Percentiles rank a stretch among this genome's conserved stretches.
These are phyloP conservation scores for Semotilus atromaculatus DNA, from an alignment of 2,797 vertebrate genomes.

Conservation along the genomic window DNA sequence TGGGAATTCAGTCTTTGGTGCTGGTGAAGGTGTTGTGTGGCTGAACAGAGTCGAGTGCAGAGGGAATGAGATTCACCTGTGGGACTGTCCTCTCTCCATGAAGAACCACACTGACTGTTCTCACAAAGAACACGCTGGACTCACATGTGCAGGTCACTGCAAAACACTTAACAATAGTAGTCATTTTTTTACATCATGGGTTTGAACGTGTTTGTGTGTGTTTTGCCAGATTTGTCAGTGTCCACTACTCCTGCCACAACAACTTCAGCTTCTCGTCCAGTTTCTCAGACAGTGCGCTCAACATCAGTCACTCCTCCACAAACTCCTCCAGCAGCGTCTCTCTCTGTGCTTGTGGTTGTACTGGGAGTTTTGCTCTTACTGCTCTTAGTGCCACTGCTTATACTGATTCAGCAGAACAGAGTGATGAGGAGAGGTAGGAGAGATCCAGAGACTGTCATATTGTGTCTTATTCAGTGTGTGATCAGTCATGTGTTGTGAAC, in stretches of 20 bases:
- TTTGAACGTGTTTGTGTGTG: too few relatives aligned
- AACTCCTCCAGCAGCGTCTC: not conserved
- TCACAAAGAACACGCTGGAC: too few relatives aligned
- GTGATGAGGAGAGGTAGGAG: slow-evolving; percentile 31
- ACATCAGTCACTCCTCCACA: not conserved
- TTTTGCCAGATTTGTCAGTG: not conserved
- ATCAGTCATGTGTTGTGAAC: slow-evolving; percentile 14
- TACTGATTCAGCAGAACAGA: slow-evolving; percentile 40
- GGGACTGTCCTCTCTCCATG: too few relatives aligned
- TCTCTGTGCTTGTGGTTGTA: not conserved
- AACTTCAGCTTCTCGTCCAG: not conserved
- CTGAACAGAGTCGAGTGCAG: too few relatives aligned
- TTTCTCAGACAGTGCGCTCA: not conserved
- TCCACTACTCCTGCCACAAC: not conserved
- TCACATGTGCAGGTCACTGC: too few relatives aligned
- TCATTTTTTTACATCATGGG: too few relatives aligned
- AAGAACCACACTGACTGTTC: too few relatives aligned
- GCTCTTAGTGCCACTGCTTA: slow-evolving; percentile 36
- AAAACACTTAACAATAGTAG: too few relatives aligned
- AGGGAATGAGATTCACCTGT: too few relatives aligned
- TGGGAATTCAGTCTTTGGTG: too few relatives aligned
- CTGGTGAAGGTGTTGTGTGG: too few relatives aligned
- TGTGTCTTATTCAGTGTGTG: slow-evolving; percentile 28
- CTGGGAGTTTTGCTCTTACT: slow-evolving; percentile 4
- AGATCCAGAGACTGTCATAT: slow-evolving; percentile 16